Evolutionary conservation across 2,113 vertebrate species (phyloP).

Genomic region (Brienomyrus brachyistius): DNA sequence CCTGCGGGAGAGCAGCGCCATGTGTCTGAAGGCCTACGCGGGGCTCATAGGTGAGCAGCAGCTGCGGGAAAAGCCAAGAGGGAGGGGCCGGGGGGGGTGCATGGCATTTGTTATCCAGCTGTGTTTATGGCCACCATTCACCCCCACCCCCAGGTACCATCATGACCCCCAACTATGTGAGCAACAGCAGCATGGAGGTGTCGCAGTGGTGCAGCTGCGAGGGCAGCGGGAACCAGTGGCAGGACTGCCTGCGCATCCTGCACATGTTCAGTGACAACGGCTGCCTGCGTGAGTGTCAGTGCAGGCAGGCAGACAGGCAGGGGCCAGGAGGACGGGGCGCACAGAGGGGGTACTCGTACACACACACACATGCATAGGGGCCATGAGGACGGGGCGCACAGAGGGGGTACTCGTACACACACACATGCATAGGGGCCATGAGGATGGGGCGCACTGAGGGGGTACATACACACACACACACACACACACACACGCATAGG

Average conservation of each 20-base stretch:
- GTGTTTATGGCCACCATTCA: not conserved
- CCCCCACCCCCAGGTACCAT: constrained; percentile 65
- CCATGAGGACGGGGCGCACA: not conserved
- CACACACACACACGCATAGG: not conserved
- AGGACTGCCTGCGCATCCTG: constrained; percentile 79
- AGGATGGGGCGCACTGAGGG: not conserved
- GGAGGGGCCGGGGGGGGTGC: not conserved
- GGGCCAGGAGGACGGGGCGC: not conserved
- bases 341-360: not conserved
- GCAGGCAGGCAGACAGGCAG: not conserved
- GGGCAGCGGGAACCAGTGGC: constrained; percentile 83
- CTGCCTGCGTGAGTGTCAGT: constrained; percentile 80
- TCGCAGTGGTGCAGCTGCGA: constrained; percentile 86
- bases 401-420: not conserved
- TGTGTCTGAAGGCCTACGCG: constrained; percentile 80
- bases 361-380: not conserved
- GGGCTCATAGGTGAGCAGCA: constrained; percentile 78
- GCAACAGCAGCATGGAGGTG: constrained; percentile 72
- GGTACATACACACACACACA: not conserved
- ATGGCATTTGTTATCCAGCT: not conserved
- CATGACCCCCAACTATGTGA: constrained; percentile 93
- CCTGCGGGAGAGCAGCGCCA: constrained; percentile 60
- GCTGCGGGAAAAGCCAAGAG: not conserved
- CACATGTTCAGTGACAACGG: constrained; percentile 76
- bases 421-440: not conserved